Evolutionary conservation across 1,140 invertebrate genomes (phyloP).

Genomic region (Philaenus spumarius): DNA sequence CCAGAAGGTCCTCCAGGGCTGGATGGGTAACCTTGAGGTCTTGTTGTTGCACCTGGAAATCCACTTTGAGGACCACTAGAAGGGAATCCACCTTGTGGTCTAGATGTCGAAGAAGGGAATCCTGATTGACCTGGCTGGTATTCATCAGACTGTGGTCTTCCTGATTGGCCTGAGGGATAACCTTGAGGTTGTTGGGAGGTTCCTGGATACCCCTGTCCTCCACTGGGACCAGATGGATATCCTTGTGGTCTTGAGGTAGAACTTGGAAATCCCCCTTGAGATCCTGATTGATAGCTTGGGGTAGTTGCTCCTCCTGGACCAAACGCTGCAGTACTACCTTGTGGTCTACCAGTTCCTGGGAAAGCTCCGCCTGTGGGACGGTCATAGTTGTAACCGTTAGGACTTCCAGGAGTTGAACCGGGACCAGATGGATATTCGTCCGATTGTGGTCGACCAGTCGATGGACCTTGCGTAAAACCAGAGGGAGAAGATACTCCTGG

Average conservation of each 20-base stretch:
- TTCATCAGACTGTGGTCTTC: conserved; percentile 22
- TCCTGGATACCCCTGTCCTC: conserved; percentile 19
- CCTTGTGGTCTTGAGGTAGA: conserved; percentile 1
- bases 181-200: conserved; percentile 32
- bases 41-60: conserved; percentile 18
- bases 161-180: conserved; percentile 29
- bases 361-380: conserved; percentile 15
- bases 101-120: conserved; percentile 20
- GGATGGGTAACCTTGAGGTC: conserved; percentile 23
- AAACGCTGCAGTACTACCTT: background rate
- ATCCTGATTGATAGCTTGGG: background rate
- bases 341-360: conserved; percentile 8
- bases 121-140: conserved; percentile 25
- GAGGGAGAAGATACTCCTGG: conserved; percentile 14
- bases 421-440: conserved; percentile 15
- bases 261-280: background rate
- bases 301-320: background rate
- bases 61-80: conserved; percentile 24
- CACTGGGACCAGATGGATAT: background rate
- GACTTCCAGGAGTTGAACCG: conserved; percentile 13
- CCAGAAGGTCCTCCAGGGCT: conserved; percentile 29
- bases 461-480: conserved; percentile 12
- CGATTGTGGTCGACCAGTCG: background rate
- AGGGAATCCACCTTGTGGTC: conserved; percentile 23
- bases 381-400: conserved; percentile 4